Evolutionary conservation across 2,888 invertebrate species (phyloP), one percentile per base, ranked within the genome.

Genomic region (Epinotia brunnichana): DNA sequence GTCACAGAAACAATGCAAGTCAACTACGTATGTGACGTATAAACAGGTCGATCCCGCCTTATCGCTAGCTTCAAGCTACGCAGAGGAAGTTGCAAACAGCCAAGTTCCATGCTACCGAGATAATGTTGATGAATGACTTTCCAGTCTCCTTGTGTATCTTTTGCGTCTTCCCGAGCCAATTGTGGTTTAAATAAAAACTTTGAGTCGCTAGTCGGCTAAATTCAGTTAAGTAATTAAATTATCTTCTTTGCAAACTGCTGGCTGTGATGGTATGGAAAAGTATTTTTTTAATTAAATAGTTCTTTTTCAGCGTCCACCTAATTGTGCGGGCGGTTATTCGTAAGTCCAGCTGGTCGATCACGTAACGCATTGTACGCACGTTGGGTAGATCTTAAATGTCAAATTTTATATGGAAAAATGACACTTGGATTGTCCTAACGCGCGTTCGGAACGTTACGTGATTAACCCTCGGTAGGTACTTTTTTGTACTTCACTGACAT

Each of bases 121-220:
- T 73, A 73, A 73, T 73, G 68, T 63, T 73, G 73, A 73, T 63
- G 69, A 73, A 73, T 69, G 73, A 73, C 62, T 73, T 73, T 69
- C 62, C 51, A 61, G 48, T 63, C 68, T 51, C 68, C 59, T 73
- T 73, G 73, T 73, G 73, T 69, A 59, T 73, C 57, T 69, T 68
- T 48, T 71, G 54, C 67, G 39, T 69, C 73, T 62, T 72, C 19
- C 63, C 62, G n/a, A 57, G 53, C 39, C 63, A 61, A 63, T 29
- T 63, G 68, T 59, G 68, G 73, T 59, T 66, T 57, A 63, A 69
- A 66, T 66, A 66, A 73, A 69, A 73, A 63, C 44, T 62, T 69
- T 7, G 39, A 62, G 35, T 67, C 39, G n/a, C 3, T 24, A 62
- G 35, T 67, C 39, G n/a, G 59, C 59, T 57, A 56, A 68, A 72